Base-by-base conservation (phyloP, 2,797 vertebrate species). In the Rhinatrema bivittatum region DNA sequence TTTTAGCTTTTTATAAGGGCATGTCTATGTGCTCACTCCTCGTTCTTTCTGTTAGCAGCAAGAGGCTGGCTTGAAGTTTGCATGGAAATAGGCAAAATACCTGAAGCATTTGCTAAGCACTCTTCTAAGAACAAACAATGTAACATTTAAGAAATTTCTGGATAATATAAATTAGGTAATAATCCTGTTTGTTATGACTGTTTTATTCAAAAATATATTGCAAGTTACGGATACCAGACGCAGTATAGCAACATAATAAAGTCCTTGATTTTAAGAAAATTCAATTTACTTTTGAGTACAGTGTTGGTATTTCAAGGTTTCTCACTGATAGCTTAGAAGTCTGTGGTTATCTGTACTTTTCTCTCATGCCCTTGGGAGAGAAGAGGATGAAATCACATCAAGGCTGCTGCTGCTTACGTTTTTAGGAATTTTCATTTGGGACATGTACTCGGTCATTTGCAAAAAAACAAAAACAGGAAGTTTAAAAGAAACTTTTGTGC, bases 401-500 rank as follows among this genome's bases (percentile, higher is more conserved):
- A 45, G 62, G 60, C 65, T 39, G 0, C 59, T 39, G 0, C 59
- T 61, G 43, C 66, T 70, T 63, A 49, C 56, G 56, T 79, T 74
- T 75, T 62, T 78, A 78, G 79, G 72, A 45, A 61, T 76, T 78
- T 56, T 75, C 47, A 70, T 73, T 59, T 74, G 59, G 68, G 45
- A 52, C 53, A n/a, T n/a, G n/a, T n/a, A n/a, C n/a, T n/a, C n/a
- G n/a, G n/a, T n/a, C n/a, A n/a, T n/a, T n/a, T n/a, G n/a, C n/a
- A n/a, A n/a, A n/a, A n/a, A n/a, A n/a, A n/a, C n/a, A n/a, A n/a
- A n/a, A n/a, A n/a, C n/a, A n/a, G n/a, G n/a, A n/a, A n/a, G n/a
- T n/a, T n/a, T n/a, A n/a, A n/a, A n/a, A n/a, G n/a, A n/a, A n/a
- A n/a, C n/a, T n/a, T n/a, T n/a, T n/a, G n/a, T n/a, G n/a, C n/a